Conservation (phyloP, 2,797 vertebrate genomes). For the Typhlichthys eigenmanni region DNA sequence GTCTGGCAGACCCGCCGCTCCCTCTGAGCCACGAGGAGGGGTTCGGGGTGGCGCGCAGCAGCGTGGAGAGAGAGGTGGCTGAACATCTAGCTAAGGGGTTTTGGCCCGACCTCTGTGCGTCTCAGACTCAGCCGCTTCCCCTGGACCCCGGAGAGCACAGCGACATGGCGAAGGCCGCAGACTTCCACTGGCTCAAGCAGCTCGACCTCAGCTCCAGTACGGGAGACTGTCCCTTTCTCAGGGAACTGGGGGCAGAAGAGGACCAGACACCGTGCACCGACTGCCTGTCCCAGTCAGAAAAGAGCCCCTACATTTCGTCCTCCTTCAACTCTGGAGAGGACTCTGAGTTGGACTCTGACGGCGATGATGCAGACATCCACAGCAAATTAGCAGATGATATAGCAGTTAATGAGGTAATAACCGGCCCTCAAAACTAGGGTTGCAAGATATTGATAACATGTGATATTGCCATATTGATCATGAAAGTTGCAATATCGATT, state of each 20-base stretch:
- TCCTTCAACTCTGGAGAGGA: constrained; percentile 89
- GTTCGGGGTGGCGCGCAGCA: constrained; percentile 77
- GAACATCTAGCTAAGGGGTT: constrained; percentile 95
- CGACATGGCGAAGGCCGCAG: constrained; percentile 79
- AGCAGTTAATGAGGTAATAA: constrained; percentile 31
- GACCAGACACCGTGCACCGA: constrained; percentile 66
- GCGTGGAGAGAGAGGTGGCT: constrained; percentile 92
- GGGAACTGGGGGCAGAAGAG: constrained; percentile 80
- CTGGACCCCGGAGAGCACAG: constrained; percentile 72
- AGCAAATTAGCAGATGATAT: constrained; percentile 91
- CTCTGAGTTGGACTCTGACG: constrained; percentile 90
- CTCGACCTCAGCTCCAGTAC: constrained; percentile 82
- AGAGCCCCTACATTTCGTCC: constrained; percentile 86
- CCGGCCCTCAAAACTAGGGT: no score
- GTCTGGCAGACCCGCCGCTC: constrained; percentile 43
- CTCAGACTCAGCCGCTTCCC: constrained; percentile 71
- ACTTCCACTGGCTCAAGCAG: constrained; percentile 93
- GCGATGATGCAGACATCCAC: constrained; percentile 88
- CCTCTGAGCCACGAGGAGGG: constrained; percentile 42
- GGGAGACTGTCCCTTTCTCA: constrained; percentile 92
- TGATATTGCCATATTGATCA: no score
- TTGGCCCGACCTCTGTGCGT: constrained; percentile 86
- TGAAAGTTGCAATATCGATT: no score
- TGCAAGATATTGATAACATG: no score
- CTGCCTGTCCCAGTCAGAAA: constrained; percentile 79